Percentiles rank a stretch among this genome's conserved stretches.
phyloP scores from a whole-genome alignment of 53 echinoderm and acorn worm genomes.

The Echinometra lucunter region DNA sequence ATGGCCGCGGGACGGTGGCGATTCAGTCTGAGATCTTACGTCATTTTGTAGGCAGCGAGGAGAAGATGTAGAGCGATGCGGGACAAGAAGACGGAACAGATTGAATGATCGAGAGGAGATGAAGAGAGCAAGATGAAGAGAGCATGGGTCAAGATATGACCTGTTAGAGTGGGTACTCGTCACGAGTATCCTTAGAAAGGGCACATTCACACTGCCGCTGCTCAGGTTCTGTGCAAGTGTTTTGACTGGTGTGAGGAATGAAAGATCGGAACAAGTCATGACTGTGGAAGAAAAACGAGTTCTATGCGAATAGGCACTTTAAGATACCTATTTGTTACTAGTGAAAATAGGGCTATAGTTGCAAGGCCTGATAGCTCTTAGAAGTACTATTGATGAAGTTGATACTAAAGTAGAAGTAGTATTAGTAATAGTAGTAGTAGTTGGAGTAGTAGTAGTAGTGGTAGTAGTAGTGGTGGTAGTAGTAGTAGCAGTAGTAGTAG shows the following conservation, averaged over 20 bases:
- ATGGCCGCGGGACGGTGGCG: neutral
- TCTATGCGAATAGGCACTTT: neutral
- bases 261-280: neutral
- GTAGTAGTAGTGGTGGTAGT: neutral
- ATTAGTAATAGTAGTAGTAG: neutral
- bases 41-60: neutral
- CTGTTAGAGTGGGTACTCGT: conserved; percentile 8
- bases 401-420: neutral
- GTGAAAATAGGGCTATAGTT: neutral
- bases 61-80: neutral
- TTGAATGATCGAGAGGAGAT: neutral
- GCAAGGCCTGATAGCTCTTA: neutral
- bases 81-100: neutral
- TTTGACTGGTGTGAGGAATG: neutral
- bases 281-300: neutral
- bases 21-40: neutral
- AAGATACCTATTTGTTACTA: neutral
- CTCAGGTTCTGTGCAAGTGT: neutral
- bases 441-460: neutral
- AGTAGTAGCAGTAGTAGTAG: conserved; percentile 13
- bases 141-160: conserved; percentile 4
- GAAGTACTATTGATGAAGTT: no score
- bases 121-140: neutral
- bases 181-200: neutral
- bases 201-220: neutral